A percentile compares a stretch with the other conserved stretches of the same genome.
phyloP scores from a whole-genome alignment of 2,113 vertebrate species.

The Morone saxatilis region DNA sequence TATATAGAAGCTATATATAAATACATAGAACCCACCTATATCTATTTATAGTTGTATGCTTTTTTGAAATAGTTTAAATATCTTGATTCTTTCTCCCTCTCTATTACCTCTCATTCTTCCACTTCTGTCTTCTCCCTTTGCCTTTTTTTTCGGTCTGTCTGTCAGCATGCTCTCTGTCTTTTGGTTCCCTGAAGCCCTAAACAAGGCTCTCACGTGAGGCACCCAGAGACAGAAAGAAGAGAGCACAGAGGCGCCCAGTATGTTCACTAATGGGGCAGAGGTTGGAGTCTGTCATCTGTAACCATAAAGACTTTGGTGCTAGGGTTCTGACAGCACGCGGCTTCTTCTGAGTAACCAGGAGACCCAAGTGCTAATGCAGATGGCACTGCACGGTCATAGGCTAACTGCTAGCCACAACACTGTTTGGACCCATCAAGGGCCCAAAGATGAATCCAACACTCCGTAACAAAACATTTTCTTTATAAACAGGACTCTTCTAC shows the following conservation, averaged over 20 bases:
- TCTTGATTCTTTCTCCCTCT: conserved; percentile 10
- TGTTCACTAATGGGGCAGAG: conserved; percentile 78
- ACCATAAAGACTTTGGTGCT: conserved; percentile 65
- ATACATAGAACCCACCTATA: background rate
- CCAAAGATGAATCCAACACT: conserved; percentile 24
- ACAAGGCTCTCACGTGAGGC: conserved; percentile 72
- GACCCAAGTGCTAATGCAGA: conserved; percentile 56
- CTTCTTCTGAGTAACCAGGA: conserved; percentile 62
- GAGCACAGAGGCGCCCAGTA: conserved; percentile 55
- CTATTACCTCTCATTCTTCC: conserved; percentile 8
- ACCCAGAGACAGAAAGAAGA: conserved; percentile 58
- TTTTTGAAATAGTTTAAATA: background rate
- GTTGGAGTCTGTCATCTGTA: conserved; percentile 77
- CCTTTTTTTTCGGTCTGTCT: conserved; percentile 11
- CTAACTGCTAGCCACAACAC: conserved; percentile 48
- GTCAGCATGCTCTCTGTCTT: conserved; percentile 57
- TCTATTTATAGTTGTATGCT: background rate
- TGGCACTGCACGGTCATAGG: conserved; percentile 51
- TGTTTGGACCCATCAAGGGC: conserved; percentile 38
- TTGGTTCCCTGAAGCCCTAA: conserved; percentile 75
- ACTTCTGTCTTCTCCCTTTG: background rate
- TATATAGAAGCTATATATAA: background rate
- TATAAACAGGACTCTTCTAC: background rate
- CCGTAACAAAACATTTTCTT: conserved; percentile 24
- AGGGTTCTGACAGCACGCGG: conserved; percentile 62